These are phyloP conservation scores for Gymnoscelis rufifasciata DNA, from an alignment of 2,888 invertebrate species.

Conservation along the genomic window DNA sequence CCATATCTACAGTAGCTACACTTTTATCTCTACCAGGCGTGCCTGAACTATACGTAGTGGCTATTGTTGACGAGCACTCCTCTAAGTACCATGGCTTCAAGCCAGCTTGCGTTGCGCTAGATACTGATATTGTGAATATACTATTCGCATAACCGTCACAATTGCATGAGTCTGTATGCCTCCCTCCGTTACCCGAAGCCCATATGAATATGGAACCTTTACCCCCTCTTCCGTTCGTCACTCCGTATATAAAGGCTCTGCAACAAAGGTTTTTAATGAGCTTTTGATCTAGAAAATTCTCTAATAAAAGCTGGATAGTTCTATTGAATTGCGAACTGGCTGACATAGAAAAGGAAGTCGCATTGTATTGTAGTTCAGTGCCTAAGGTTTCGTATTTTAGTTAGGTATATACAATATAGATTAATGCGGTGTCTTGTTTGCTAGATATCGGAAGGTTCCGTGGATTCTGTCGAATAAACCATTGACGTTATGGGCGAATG, in stretches of 20 bases:
- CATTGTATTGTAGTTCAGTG: constrained; percentile 9
- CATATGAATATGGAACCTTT: constrained; percentile 98
- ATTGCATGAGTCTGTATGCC: constrained; percentile 97
- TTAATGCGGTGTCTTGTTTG: constrained; percentile 3
- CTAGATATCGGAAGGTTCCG: background rate
- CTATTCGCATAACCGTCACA: constrained; percentile 99
- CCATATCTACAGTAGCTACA: constrained; percentile 95
- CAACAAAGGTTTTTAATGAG: constrained; percentile 67
- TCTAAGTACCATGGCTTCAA: constrained; percentile 99
- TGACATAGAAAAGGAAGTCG: constrained; percentile 13
- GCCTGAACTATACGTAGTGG: constrained; percentile 98
- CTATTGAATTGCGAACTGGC: constrained; percentile 27
- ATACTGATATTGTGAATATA: constrained; percentile 98
- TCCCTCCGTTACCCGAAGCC: constrained; percentile 98
- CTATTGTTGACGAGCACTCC: constrained; percentile 98
- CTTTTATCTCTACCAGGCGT: constrained; percentile 94
- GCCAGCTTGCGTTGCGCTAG: constrained; percentile 97
- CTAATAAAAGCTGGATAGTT: constrained; percentile 8
- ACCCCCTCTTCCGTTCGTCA: constrained; percentile 93
- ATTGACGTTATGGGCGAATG: constrained; percentile 1
- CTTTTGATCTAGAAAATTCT: constrained; percentile 36
- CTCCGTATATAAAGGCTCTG: constrained; percentile 95
- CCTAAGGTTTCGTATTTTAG: constrained; percentile 1
- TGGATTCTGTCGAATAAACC: constrained; percentile 2
- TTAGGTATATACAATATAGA: constrained; percentile 1